Base-by-base conservation (phyloP, 2,113 vertebrate species). In the Poecile atricapillus region DNA sequence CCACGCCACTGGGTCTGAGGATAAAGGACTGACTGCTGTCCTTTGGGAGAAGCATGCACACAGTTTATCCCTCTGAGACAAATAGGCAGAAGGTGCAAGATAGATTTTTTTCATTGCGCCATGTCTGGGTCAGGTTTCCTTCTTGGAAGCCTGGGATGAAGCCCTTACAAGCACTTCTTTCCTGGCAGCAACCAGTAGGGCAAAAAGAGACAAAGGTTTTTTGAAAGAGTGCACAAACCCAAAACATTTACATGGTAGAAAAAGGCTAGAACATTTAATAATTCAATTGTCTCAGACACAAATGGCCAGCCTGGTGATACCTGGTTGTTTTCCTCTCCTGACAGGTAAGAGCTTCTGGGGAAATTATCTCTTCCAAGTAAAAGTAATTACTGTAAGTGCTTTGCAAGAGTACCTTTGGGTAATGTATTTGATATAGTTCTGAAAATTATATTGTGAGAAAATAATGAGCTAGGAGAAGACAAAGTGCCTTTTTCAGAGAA, bases 351-450 rank as follows among this genome's bases (percentile, higher is more conserved):
- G 52, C 56, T 95, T 71, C 73, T 65, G 41, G n/a, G 35, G 44
- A 92, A 94, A 93, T 90, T 8, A 81, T 68, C 31, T 88, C 49
- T 91, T 94, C 82, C n/a, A 55, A 83, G 76, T 87, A 62, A 76
- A 96, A 94, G 92, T 87, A 93, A 97, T 97, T 96, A 94, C 88
- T 92, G 25, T 94, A 96, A 96, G 92, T 94, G 88, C 83, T 90
- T 93, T 90, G 47, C 52, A 87, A 87, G 65, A 84, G 65, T 93
- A 53, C 94, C 76, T 90, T 87, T 73, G 23, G n/a, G 37, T 78
- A 92, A 96, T 71, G 58, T 84, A 62, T 84, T 90, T 93, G 65
- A 87, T 93, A 64, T 18, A 71, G 83, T 43, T 90, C 73, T 73
- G 92, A 73, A 94, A 92, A 93, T 75, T 75, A 89, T 89, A 71